Conservation (phyloP, 2,797 vertebrate species). For the Pygocentrus nattereri region DNA sequence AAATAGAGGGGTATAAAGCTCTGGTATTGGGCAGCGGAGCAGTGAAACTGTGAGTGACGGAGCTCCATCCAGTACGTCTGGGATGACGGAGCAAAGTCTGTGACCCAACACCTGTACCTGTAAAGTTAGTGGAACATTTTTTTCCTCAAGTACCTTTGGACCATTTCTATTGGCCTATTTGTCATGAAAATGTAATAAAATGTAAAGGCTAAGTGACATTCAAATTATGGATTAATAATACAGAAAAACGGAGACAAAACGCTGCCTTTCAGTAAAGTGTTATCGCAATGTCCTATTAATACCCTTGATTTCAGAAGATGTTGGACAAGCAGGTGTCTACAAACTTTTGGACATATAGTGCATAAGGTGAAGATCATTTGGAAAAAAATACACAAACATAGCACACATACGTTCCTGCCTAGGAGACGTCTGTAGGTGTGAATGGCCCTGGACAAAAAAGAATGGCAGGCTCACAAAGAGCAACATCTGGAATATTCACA, state of each 20-base stretch:
- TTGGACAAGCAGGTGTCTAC: too few relatives aligned
- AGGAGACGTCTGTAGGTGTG: background rate
- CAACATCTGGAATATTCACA: constrained; percentile 42
- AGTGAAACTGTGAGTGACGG: background rate
- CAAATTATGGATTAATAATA: too few relatives aligned
- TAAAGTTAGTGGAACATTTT: too few relatives aligned
- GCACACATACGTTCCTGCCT: background rate
- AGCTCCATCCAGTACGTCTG: background rate
- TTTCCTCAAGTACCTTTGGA: too few relatives aligned
- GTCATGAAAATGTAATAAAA: too few relatives aligned
- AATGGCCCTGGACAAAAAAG: constrained; percentile 7
- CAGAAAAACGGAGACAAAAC: too few relatives aligned
- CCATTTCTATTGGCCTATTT: too few relatives aligned
- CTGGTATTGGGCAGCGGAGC: background rate
- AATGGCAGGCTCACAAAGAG: constrained; percentile 6
- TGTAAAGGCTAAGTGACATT: too few relatives aligned
- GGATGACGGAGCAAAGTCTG: background rate
- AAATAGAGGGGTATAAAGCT: background rate
- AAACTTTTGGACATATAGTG: too few relatives aligned
- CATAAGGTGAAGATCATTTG: background rate
- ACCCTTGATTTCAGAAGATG: too few relatives aligned
- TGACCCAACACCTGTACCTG: background rate
- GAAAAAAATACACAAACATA: background rate
- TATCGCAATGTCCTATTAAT: too few relatives aligned
- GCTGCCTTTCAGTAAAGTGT: too few relatives aligned